phyloP scores from a whole-genome alignment of 2,888 invertebrate genomes.

The Lampropteryx suffumata region DNA sequence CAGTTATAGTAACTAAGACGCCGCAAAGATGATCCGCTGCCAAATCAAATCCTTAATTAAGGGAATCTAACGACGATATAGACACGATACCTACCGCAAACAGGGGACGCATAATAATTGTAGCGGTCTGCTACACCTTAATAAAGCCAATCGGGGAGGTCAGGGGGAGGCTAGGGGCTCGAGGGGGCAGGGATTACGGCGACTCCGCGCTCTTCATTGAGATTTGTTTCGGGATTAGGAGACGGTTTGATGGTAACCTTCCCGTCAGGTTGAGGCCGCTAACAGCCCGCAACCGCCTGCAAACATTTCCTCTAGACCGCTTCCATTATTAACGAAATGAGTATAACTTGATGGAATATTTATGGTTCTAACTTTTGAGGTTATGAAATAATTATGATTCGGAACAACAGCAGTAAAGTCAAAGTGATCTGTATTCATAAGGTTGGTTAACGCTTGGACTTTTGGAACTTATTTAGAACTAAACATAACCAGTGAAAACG shows the following conservation, averaged over 20 bases:
- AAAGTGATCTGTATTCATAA: constrained; percentile 29
- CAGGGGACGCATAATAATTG: constrained; percentile 83
- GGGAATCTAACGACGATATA: constrained; percentile 73
- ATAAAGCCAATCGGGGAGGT: constrained; percentile 79
- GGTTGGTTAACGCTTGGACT: constrained; percentile 14
- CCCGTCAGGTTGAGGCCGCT: constrained; percentile 57
- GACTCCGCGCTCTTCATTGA: constrained; percentile 80
- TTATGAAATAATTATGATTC: constrained; percentile 57
- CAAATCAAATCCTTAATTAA: constrained; percentile 79
- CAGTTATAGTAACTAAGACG: constrained; percentile 44
- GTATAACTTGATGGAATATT: constrained; percentile 61
- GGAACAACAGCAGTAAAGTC: constrained; percentile 45
- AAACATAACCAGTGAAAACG: not conserved
- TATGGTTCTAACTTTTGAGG: constrained; percentile 57
- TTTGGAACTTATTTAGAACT: constrained; percentile 1
- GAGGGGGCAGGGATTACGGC: constrained; percentile 62
- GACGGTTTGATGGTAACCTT: constrained; percentile 73
- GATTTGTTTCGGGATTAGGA: constrained; percentile 82
- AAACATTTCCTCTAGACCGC: constrained; percentile 53
- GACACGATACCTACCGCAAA: constrained; percentile 79
- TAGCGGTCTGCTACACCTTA: constrained; percentile 82
- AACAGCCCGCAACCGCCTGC: constrained; percentile 53
- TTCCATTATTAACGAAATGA: constrained; percentile 61
- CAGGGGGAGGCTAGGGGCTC: constrained; percentile 45
- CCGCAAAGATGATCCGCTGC: constrained; percentile 59